phyloP scores from a whole-genome alignment of 2,113 vertebrate species.

The Xenopus borealis region DNA sequence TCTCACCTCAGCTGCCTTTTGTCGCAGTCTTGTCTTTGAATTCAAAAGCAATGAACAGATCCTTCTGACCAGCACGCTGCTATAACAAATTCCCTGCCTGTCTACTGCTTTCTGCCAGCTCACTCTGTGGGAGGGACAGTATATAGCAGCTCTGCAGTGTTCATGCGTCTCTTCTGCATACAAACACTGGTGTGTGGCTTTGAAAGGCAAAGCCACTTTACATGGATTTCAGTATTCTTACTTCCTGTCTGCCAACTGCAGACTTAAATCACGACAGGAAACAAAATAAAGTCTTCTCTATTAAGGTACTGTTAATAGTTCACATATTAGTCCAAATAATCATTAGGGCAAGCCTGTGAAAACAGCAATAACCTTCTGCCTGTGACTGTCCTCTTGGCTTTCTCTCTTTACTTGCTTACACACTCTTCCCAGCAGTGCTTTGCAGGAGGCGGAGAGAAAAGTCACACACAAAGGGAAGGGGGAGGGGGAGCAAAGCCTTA shows the following conservation, averaged over 20 bases:
- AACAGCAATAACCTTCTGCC: not conserved
- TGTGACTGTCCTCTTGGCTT: slow-evolving; percentile 6
- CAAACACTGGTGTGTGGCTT: not conserved
- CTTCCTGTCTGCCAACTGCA: slow-evolving; percentile 4
- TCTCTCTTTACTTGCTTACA: slow-evolving; percentile 48
- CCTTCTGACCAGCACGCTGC: not conserved
- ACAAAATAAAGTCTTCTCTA: not conserved
- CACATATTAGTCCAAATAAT: not conserved
- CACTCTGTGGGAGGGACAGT: slow-evolving; percentile 22
- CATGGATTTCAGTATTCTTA: not conserved
- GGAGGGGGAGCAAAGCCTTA: slow-evolving; percentile 8
- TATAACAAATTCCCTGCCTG: slow-evolving; percentile 5
- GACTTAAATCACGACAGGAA: not conserved
- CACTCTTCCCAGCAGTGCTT: slow-evolving; percentile 82
- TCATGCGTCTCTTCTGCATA: slow-evolving; percentile 15
- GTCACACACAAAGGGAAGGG: slow-evolving; percentile 52
- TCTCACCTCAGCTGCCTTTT: slow-evolving; percentile 18
- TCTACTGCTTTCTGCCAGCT: slow-evolving; percentile 9
- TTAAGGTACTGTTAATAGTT: not conserved
- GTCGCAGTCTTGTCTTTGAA: slow-evolving; percentile 8
- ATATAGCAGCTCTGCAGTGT: slow-evolving; percentile 20
- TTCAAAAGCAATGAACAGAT: slow-evolving; percentile 4
- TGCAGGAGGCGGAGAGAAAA: slow-evolving; percentile 72
- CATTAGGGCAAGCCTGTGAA: not conserved
- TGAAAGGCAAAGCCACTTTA: not conserved